Base-by-base conservation (phyloP, 1,140 invertebrate species). In the Atta texana region DNA sequence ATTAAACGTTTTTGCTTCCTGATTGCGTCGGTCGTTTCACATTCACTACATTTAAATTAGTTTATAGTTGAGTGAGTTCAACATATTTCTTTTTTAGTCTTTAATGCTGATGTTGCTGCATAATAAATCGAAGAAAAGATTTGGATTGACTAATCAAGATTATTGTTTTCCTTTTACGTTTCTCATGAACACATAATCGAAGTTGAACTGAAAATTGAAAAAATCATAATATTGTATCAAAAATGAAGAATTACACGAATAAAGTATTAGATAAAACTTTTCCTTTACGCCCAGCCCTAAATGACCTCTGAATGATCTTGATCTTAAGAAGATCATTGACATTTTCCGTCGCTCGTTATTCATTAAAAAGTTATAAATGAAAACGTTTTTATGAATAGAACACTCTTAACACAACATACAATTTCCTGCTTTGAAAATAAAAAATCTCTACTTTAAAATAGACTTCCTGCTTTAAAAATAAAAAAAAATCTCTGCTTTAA, bases 161-260 rank as follows among this genome's bases (percentile, higher is more conserved):
- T 14, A 61, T 34, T 14, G 51, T 39, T 51, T 61, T 34, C 6
- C n/a, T 2, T 21, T 21, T n/a, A 7, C 10, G 8, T 16, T 14
- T 44, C 49, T 61, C 21, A 16, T 8, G 44, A 51, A 55, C 55
- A 39, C 18, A 2, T 3, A 18, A 14, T 44, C 0, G 51, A 77
- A 28, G 64, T 49, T 14, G 39, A 24, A 12, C 87, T 88, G 68
- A 64, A 89, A 88, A 24, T 85, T 28, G n/a, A 49, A 34, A 18
- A 21, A 53, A 44, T 49, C 14, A 44, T 49, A 69, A 81, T 88
- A 75, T 34, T 53, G 18, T 21, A 55, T 10, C 51, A 31, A 5
- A 16, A 75, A 75, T 3, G 2, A 57, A 55, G 3, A 75, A 0
- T 59, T 3, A 24, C 21, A 14, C 12, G 3, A 39, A 4, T 39